Conservation (phyloP, 2,797 vertebrate species). For the Spea hammondii region DNA sequence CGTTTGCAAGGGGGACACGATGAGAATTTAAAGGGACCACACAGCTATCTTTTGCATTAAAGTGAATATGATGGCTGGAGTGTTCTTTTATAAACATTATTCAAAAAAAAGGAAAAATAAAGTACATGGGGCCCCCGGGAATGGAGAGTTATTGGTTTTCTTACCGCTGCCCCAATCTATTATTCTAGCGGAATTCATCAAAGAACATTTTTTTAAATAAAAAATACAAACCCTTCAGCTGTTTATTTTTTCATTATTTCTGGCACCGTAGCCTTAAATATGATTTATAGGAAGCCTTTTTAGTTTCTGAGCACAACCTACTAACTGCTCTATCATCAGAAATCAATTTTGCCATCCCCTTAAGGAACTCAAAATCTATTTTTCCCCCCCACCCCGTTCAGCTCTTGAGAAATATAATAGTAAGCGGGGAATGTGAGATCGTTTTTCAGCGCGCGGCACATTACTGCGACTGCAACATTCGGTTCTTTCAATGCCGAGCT, state of each 20-base stretch:
- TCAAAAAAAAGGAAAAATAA: too few relatives aligned
- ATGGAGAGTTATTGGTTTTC: not conserved
- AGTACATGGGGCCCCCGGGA: not conserved
- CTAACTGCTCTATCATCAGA: not conserved
- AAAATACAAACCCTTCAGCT: not conserved
- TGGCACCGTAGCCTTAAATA: not conserved
- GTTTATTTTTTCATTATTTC: not conserved
- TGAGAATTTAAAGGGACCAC: too few relatives aligned
- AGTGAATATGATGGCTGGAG: too few relatives aligned
- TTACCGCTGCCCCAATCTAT: not conserved
- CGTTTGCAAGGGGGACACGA: too few relatives aligned
- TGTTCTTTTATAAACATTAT: too few relatives aligned
- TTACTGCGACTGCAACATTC: not conserved
- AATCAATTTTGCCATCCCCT: slow-evolving; percentile 4
- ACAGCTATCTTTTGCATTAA: too few relatives aligned
- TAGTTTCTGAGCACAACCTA: slow-evolving; percentile 13
- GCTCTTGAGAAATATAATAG: slow-evolving; percentile 2
- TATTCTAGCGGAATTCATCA: not conserved
- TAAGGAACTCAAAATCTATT: not conserved
- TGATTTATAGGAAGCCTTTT: slow-evolving; percentile 18
- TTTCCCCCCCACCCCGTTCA: not conserved
- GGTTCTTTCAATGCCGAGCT: not conserved
- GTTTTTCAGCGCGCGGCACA: not conserved
- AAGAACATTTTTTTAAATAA: not conserved
- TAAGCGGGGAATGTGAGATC: not conserved